These are phyloP conservation scores for Trichogramma dendrolimi DNA, from an alignment of 2,888 invertebrate genomes.

Conservation along the genomic window DNA sequence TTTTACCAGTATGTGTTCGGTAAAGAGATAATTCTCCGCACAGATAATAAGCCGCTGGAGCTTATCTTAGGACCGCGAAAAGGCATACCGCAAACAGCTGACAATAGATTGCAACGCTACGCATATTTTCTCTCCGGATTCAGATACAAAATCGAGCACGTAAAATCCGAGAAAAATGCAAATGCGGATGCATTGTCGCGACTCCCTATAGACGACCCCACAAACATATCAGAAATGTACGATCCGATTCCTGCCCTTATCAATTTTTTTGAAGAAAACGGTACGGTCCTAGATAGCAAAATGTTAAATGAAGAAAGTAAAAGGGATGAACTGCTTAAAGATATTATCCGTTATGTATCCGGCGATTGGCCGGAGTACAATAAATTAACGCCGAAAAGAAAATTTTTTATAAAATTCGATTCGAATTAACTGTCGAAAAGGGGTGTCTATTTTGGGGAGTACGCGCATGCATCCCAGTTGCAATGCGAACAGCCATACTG, in stretches of 20 bases:
- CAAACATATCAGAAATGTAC: slow-evolving; percentile 4
- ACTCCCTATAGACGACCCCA: slow-evolving; percentile 16
- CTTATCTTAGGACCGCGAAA: slow-evolving; percentile 34
- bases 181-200: slow-evolving; percentile 20
- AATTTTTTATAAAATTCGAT: slow-evolving; percentile 5
- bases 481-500: slow-evolving; percentile 15
- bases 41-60: too few relatives aligned
- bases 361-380: slow-evolving; percentile 21
- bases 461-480: slow-evolving; percentile 20
- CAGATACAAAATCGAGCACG: slow-evolving; percentile 15
- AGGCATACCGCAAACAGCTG: slow-evolving; percentile 32
- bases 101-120: slow-evolving; percentile 36
- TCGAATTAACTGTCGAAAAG: slow-evolving; percentile 23
- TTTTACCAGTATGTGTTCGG: too few relatives aligned
- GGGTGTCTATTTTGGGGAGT: slow-evolving; percentile 26
- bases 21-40: too few relatives aligned
- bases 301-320: slow-evolving; percentile 20
- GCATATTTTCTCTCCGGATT: slow-evolving; percentile 28
- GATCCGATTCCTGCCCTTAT: slow-evolving; percentile 18
- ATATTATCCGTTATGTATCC: slow-evolving; percentile 16
- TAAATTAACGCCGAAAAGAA: slow-evolving; percentile 11
- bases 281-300: slow-evolving; percentile 10
- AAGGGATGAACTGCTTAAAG: slow-evolving; percentile 14
- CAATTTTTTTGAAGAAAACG: slow-evolving; percentile 20
- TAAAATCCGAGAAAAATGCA: slow-evolving; percentile 15